Evolutionary conservation across 2,888 invertebrate genomes (phyloP), one percentile per base, ranked within the genome.

Genomic region (Frankliniella intonsa): DNA sequence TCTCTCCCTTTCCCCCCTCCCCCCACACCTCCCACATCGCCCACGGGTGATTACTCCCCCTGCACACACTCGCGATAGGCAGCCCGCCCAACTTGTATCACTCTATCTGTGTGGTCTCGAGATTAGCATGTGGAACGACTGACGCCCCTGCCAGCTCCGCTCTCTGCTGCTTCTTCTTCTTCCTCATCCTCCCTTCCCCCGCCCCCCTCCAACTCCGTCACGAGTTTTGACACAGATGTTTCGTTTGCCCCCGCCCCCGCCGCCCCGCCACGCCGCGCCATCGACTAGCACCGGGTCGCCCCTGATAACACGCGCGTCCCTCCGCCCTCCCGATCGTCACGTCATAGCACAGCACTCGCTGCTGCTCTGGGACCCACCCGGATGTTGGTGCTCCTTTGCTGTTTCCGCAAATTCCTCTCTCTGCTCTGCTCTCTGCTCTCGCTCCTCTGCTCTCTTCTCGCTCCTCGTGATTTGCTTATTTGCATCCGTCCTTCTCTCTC

Each of bases 81-180:
- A 19, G 55, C 25, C 22, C 69, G 22, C 69, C 69, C 25, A 25
- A 25, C 69, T 76, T 76, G 69, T 76, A 76, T 76, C 69, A 76
- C 69, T 76, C 62, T 62, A 62, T 14, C 62, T n/a, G 69, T 25
- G 69, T 25, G 25, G 62, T 62, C 62, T 17, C 12, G 25, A 76
- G 69, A 76, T 76, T 76, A 76, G 69, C 69, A 76, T 76, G 69
- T 25, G 69, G 69, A 76, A 76, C 25, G 69, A 76, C 69, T 76
- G 62, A 62, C 62, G 62, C 62, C 62, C n/a, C 62, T n/a, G 55
- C 55, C 38, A 38, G 38, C 38, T 38, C 5, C 38, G 38, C 38
- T 38, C 38, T 38, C 38, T 38, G 38, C 38, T 38, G 62, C 62
- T 62, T 10, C n/a, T 62, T 62, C 62, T 62, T 17, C 62, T 62